Percentiles rank a stretch among this genome's conserved stretches.
phyloP scores from a whole-genome alignment of 2,888 invertebrate species.

The Kuschelorhynchus macadamiae region DNA sequence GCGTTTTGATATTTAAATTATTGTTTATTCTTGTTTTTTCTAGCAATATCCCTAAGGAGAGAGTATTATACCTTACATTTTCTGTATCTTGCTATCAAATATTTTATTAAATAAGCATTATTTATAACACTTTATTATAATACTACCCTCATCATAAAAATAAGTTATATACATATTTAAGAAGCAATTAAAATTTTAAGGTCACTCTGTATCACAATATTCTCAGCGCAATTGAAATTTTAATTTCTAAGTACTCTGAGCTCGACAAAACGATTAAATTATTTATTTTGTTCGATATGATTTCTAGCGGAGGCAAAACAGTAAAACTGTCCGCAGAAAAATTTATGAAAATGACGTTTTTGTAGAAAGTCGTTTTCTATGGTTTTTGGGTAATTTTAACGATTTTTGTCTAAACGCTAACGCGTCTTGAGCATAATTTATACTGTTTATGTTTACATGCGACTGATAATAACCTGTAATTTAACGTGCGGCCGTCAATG shows the following conservation, averaged over 20 bases:
- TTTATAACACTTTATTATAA: no score
- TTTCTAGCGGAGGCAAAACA: constrained; percentile 5
- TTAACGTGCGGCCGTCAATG: not conserved
- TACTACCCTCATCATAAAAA: no score
- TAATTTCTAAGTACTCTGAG: constrained; percentile 27
- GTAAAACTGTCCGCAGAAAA: not conserved
- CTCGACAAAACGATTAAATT: constrained; percentile 17
- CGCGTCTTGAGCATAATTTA: not conserved
- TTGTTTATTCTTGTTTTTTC: no score
- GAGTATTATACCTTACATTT: no score
- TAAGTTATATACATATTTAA: no score
- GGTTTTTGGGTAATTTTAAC: no score
- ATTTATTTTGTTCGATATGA: constrained; percentile 25
- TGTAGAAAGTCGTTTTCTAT: constrained; percentile 4
- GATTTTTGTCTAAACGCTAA: no score
- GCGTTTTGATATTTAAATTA: no score
- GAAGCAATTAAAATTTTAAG: no score
- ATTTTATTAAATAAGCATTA: no score
- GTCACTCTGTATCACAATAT: constrained; percentile 19
- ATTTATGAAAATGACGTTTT: constrained; percentile 8
- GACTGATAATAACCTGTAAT: not conserved
- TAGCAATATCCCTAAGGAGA: no score
- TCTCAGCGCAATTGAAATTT: constrained; percentile 33
- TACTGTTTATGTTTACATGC: not conserved
- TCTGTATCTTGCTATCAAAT: no score